A percentile compares a stretch with the other conserved stretches of the same genome.
phyloP scores from a whole-genome alignment of 2,888 invertebrate species.

The Ecdyonurus torrentis region DNA sequence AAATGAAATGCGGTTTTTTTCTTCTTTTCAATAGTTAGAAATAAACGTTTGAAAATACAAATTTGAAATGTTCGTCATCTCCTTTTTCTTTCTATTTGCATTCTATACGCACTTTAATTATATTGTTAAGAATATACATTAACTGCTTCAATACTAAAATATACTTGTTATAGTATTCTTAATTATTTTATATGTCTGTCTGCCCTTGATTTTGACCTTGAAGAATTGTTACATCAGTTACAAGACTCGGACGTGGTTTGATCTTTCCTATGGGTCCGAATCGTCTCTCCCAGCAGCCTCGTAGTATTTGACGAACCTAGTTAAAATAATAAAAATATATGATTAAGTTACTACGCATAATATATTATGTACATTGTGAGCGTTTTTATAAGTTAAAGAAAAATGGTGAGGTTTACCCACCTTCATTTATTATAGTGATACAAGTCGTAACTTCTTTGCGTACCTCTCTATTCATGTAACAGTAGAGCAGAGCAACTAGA shows the following conservation, averaged over 20 bases:
- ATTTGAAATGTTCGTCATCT: no score
- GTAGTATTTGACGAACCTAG: neutral
- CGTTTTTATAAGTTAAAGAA: neutral
- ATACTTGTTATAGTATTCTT: no score
- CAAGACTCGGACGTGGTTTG: neutral
- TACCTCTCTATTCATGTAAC: constrained; percentile 49
- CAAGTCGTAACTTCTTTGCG: constrained; percentile 4
- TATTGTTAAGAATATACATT: no score
- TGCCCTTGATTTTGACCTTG: no score
- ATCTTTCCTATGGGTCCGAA: neutral
- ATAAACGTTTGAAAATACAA: no score
- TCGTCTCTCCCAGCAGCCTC: neutral
- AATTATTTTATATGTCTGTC: no score
- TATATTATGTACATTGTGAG: neutral
- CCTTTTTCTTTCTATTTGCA: no score
- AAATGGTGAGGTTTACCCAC: neutral
- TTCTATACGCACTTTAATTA: no score
- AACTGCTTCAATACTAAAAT: no score
- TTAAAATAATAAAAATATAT: neutral
- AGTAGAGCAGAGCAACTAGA: constrained; percentile 44
- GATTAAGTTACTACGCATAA: neutral
- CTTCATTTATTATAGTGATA: no score
- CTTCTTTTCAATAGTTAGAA: no score
- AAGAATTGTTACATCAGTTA: neutral
- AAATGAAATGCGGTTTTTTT: no score